Evolutionary conservation across 2,888 invertebrate species (phyloP), one percentile per base, ranked within the genome.

Genomic region (Augiades crinisus): DNA sequence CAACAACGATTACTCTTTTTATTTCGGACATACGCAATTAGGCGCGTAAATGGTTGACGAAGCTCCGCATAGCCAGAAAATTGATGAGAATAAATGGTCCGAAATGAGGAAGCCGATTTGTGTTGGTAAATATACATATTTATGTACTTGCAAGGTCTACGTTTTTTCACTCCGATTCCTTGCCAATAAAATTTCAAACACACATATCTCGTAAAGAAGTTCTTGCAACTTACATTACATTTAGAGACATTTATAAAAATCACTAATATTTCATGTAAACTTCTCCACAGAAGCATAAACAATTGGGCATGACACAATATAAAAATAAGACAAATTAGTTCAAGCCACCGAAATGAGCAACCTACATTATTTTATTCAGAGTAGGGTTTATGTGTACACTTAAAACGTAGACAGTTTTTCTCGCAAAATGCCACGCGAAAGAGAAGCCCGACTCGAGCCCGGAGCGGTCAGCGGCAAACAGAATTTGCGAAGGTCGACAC

Each of bases 1-100:
- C 75, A 75, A 74, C 68, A 68, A 62, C 55, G 56, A 61, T 62
- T 61, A 72, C 70, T 68, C 70, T 70, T 70, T 73, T 74, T 72
- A 72, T 72, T 67, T 72, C 41, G 40, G 33, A 41, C 49, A 49
- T 49, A 33, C 49, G 12, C 33, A 49, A 49, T 49, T 41, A 41
- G 24, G 40, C 40, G 24, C 34, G 40, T 49, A 49, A 49, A 49
- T 49, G 33, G 40, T 17, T 22, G 33, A 21, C 22, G 12, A 47
- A 13, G 47, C 31, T 40, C 10, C n/a, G n/a, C 38, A 16, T 21
- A 19, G 38, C 40, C 49, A n/a, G 40, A 2, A 40, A 45, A 34
- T 46, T 47, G 13, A 12, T n/a, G 6, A 19, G 19, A 37, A 38
- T 47, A 27, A 47, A 45, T 37, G 21, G 22, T 13, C 30, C 8